Evolutionary conservation across 2,888 invertebrate genomes (phyloP).

Genomic region (Dromius quadrimaculatus): DNA sequence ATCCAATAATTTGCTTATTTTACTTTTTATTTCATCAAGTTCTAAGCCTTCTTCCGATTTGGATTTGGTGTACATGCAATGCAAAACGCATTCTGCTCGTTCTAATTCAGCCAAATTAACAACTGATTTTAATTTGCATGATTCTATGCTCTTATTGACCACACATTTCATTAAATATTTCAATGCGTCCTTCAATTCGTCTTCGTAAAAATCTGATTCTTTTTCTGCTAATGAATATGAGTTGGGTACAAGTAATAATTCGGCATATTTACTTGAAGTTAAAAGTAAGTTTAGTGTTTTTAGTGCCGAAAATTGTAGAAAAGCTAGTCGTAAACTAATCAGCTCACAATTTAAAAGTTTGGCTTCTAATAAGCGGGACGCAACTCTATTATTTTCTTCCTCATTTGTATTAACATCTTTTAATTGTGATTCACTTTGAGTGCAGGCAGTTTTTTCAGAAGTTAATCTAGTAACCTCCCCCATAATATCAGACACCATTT

Average conservation of each 20-base stretch:
- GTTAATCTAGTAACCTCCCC: constrained; percentile 68
- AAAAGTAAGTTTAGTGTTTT: constrained; percentile 70
- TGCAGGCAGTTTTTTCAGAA: constrained; percentile 60
- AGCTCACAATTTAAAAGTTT: constrained; percentile 67
- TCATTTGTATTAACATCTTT: constrained; percentile 45
- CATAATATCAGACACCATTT: constrained; percentile 69
- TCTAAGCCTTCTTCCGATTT: constrained; percentile 63
- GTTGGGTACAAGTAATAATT: constrained; percentile 69
- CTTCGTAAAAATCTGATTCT: constrained; percentile 50
- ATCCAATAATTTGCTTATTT: constrained; percentile 57
- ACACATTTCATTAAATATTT: constrained; percentile 64
- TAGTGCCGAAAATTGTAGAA: constrained; percentile 71
- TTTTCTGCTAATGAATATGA: constrained; percentile 48
- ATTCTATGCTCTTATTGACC: constrained; percentile 66
- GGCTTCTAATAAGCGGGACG: constrained; percentile 61
- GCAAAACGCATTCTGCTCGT: constrained; percentile 67
- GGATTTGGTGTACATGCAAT: constrained; percentile 63
- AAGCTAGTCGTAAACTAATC: constrained; percentile 66
- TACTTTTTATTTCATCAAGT: constrained; percentile 61
- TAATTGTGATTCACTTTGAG: constrained; percentile 53
- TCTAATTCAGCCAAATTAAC: constrained; percentile 67
- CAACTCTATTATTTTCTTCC: constrained; percentile 55
- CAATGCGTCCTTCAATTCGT: constrained; percentile 60
- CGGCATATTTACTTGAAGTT: constrained; percentile 69
- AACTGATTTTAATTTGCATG: constrained; percentile 67